Evolutionary conservation across 2,113 vertebrate species (phyloP).

Genomic region (Myotis davidii): DNA sequence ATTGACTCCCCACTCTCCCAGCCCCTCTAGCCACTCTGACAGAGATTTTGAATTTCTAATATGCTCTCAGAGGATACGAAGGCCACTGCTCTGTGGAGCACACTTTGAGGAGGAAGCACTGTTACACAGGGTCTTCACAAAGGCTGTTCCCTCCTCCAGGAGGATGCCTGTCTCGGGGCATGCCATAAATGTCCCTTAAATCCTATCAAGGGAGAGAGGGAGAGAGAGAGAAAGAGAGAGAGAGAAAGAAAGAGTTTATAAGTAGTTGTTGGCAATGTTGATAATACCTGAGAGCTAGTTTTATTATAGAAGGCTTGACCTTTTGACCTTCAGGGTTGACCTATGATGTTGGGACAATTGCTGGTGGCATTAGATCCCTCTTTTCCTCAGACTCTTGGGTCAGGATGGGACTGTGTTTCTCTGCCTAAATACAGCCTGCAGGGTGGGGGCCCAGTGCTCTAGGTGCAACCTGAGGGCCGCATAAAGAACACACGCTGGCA

Average conservation of each 20-base stretch:
- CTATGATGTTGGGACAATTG: background rate
- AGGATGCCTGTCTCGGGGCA: background rate
- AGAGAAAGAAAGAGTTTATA: too few relatives aligned
- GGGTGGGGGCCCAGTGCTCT: background rate
- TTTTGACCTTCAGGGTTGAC: background rate
- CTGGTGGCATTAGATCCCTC: background rate
- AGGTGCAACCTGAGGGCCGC: rapidly evolving
- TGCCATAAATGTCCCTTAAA: background rate
- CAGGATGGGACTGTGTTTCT: background rate
- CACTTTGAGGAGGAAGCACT: background rate
- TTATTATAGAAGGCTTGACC: background rate
- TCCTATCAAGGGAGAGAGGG: background rate
- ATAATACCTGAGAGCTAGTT: background rate
- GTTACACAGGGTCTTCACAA: background rate
- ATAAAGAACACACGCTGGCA: background rate
- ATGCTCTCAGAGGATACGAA: rapidly evolving
- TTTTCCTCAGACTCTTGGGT: background rate
- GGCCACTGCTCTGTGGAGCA: rapidly evolving
- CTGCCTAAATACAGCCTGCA: background rate
- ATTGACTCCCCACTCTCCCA: background rate
- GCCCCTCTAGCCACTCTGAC: background rate
- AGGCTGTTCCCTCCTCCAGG: background rate
- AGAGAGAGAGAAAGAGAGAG: too few relatives aligned
- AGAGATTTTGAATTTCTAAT: background rate
- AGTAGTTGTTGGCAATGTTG: background rate